phyloP scores from a whole-genome alignment of 2,797 vertebrate genomes.

The Dipus sagitta region DNA sequence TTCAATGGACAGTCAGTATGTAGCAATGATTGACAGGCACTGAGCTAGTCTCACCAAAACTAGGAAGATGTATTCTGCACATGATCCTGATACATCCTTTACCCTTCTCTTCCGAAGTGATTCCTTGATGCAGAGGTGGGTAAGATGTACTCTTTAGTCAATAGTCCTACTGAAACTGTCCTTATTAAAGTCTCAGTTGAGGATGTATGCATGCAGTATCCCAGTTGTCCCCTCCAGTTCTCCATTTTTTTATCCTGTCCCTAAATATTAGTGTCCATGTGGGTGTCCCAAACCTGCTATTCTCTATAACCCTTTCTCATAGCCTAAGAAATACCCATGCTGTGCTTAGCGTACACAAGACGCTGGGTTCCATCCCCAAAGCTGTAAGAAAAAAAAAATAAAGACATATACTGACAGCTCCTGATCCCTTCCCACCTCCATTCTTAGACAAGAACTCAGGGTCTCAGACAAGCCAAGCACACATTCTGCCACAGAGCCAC shows the following conservation, averaged over 20 bases:
- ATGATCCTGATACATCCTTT: not conserved
- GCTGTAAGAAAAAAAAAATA: not conserved
- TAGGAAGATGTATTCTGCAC: accelerated
- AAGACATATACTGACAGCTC: not conserved
- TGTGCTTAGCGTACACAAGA: not conserved
- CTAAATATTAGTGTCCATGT: not conserved
- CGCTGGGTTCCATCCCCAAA: not conserved
- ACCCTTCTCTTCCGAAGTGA: not conserved
- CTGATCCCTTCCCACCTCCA: not conserved
- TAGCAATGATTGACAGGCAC: not conserved
- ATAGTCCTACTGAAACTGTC: not conserved
- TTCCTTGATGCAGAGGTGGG: not conserved
- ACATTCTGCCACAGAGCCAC: not conserved
- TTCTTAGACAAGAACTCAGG: too few species aligned
- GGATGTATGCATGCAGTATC: accelerated
- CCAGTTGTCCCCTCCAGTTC: not conserved
- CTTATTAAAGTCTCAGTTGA: not conserved
- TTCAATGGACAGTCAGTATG: too few species aligned
- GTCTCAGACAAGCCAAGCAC: not conserved
- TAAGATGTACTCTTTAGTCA: not conserved
- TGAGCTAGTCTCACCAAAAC: not conserved
- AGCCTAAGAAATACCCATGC: not conserved
- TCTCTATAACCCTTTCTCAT: not conserved
- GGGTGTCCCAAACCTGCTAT: not conserved
- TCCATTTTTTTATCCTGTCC: not conserved